Percentiles rank a stretch among this genome's conserved stretches.
Evolutionary conservation across 2,888 invertebrate species (phyloP).

Genomic region (Rhamnusium bicolor): DNA sequence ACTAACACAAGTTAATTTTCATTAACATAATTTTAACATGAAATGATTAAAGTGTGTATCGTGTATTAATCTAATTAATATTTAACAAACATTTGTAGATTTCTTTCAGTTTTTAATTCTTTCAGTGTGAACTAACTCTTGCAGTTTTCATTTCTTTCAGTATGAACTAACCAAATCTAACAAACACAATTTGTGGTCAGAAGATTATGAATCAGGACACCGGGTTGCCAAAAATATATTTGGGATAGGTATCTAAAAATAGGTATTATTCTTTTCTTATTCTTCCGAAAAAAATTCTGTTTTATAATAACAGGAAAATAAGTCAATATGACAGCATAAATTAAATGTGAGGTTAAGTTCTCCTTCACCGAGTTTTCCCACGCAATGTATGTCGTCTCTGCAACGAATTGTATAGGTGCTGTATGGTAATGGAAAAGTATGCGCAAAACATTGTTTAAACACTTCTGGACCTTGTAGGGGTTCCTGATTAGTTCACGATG

Average conservation of each 20-base stretch:
- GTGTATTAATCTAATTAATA: neutral
- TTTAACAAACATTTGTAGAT: neutral
- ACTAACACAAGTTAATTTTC: neutral
- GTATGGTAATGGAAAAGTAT: too few species aligned
- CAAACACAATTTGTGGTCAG: slow-evolving; percentile 10
- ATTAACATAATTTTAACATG: neutral
- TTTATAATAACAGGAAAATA: too few species aligned
- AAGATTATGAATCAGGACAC: neutral
- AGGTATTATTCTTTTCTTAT: too few species aligned
- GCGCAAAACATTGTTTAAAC: too few species aligned
- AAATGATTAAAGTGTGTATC: neutral
- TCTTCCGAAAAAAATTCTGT: too few species aligned
- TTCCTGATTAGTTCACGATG: too few species aligned
- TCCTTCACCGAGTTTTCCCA: too few species aligned
- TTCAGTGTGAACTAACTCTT: neutral
- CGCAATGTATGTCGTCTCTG: too few species aligned
- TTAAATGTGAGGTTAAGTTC: neutral
- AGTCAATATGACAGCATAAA: neutral
- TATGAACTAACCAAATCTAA: neutral
- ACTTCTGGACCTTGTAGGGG: too few species aligned
- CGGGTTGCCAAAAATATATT: neutral
- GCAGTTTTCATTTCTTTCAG: too few species aligned
- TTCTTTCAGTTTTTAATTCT: neutral
- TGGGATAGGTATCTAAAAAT: too few species aligned
- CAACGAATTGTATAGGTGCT: too few species aligned